These are phyloP conservation scores for Halesus radiatus DNA, from an alignment of 1,140 invertebrate genomes.

Conservation along the genomic window DNA sequence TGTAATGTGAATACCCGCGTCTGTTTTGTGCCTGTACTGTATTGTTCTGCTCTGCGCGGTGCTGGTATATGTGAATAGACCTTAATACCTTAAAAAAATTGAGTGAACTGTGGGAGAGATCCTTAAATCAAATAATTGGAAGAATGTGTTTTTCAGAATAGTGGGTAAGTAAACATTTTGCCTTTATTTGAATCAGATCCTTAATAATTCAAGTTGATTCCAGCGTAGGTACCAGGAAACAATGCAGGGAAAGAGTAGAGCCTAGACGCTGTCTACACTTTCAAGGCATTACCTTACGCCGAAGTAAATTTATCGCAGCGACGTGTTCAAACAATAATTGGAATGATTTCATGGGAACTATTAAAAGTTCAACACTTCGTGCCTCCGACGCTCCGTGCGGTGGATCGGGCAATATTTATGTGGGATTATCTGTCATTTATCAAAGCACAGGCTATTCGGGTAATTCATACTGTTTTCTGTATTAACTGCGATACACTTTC, in stretches of 20 bases:
- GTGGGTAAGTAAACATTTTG: too few species aligned
- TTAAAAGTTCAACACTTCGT: constrained; percentile 50
- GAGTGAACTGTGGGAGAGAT: too few species aligned
- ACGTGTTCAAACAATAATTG: constrained; percentile 51
- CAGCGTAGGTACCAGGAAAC: background rate
- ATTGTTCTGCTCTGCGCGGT: too few species aligned
- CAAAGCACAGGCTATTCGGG: constrained; percentile 3
- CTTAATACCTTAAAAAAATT: too few species aligned
- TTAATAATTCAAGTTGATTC: too few species aligned
- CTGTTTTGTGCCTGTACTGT: too few species aligned
- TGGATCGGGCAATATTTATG: constrained; percentile 17
- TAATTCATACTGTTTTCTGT: constrained; percentile 8
- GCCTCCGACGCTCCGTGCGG: constrained; percentile 3
- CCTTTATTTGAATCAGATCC: too few species aligned
- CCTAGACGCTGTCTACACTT: background rate
- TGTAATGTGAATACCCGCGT: too few species aligned
- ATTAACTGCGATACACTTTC: background rate
- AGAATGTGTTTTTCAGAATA: too few species aligned
- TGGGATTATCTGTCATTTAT: constrained; percentile 34
- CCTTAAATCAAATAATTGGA: too few species aligned
- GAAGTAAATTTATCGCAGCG: constrained; percentile 40
- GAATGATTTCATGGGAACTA: constrained; percentile 47
- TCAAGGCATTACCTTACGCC: constrained; percentile 22
- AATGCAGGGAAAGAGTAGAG: background rate
- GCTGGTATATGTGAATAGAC: too few species aligned